phyloP scores from a whole-genome alignment of 2,797 vertebrate species.

The Hydrolagus colliei region DNA sequence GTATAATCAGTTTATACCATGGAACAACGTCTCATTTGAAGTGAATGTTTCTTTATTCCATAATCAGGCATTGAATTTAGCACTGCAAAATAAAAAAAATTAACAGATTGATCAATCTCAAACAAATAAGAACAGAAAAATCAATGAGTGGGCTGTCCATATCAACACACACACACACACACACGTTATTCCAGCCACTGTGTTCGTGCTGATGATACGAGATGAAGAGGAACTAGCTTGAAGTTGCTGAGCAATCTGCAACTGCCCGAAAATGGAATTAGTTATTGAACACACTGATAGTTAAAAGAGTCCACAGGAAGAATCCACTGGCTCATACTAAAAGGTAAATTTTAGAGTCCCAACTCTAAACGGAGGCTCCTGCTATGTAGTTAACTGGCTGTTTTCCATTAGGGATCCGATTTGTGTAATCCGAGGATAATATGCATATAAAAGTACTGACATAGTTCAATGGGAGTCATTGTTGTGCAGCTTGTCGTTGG shows the following conservation, averaged over 20 bases:
- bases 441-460: not conserved
- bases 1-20: conserved; percentile 31
- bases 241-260: not conserved
- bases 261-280: not conserved
- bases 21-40: conserved; percentile 38
- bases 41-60: conserved; percentile 43
- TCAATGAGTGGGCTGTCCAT: not conserved
- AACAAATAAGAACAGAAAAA: conserved; percentile 23
- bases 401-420: conserved; percentile 32
- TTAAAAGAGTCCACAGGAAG: conserved; percentile 34
- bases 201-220: not conserved
- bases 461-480: conserved; percentile 9
- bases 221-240: not conserved
- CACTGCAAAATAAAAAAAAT: conserved; percentile 40
- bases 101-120: conserved; percentile 36
- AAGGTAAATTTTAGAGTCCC: conserved; percentile 38
- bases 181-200: not conserved
- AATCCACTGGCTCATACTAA: conserved; percentile 38
- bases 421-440: not conserved
- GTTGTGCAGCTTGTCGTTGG: not conserved
- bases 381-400: conserved; percentile 33
- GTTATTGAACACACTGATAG: conserved; percentile 11
- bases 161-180: not conserved
- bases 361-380: conserved; percentile 36
- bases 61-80: conserved; percentile 41